phyloP scores from a whole-genome alignment of 1,140 invertebrate genomes.

The Leptinotarsa lineolata region DNA sequence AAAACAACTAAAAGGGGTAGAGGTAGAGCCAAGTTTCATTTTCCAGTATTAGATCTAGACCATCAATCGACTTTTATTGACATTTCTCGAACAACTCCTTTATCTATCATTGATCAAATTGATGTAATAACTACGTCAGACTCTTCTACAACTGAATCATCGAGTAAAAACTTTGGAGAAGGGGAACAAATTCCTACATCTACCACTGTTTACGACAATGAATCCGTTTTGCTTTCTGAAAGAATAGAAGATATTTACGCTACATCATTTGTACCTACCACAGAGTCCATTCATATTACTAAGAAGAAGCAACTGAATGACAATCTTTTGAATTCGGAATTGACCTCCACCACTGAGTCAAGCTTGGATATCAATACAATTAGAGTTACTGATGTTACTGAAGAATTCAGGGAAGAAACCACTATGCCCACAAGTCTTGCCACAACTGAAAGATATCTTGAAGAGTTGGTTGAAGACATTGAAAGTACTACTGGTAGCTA shows the following conservation, averaged over 20 bases:
- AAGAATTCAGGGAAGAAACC: background rate
- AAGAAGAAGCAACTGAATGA: constrained; percentile 11
- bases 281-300: background rate
- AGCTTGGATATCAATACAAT: background rate
- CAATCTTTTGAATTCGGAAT: constrained; percentile 11
- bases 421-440: background rate
- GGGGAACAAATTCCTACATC: background rate
- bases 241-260: constrained; percentile 5
- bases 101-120: background rate
- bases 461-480: background rate
- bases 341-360: background rate
- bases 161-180: background rate
- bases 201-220: background rate
- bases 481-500: background rate
- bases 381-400: background rate
- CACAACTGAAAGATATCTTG: background rate
- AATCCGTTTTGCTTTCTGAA: background rate
- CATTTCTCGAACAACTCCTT: constrained; percentile 5
- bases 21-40: background rate
- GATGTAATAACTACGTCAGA: background rate
- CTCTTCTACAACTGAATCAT: background rate
- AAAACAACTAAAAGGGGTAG: background rate
- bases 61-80: background rate
- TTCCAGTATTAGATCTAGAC: background rate
- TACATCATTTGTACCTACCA: constrained; percentile 4